Evolutionary conservation across 2,888 invertebrate genomes (phyloP).

Genomic region (Lepidochitona cinerea): DNA sequence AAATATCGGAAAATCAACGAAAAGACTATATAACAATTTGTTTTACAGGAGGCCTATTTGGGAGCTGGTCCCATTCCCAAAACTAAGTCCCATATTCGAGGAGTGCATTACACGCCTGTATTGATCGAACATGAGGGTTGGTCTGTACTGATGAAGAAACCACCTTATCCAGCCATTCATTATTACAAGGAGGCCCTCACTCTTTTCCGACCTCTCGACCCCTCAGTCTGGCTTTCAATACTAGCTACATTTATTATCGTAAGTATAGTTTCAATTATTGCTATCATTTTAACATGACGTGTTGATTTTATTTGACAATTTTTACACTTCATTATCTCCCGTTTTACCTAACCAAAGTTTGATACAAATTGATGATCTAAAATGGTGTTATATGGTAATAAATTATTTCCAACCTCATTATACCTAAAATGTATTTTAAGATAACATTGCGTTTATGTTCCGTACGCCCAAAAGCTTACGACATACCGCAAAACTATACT

Average conservation of each 20-base stretch:
- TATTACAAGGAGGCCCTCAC: background rate
- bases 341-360: too few relatives aligned
- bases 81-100: background rate
- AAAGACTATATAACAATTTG: background rate
- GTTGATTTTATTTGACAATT: too few relatives aligned
- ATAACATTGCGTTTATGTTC: too few relatives aligned
- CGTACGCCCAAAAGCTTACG: too few relatives aligned
- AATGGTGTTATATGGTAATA: too few relatives aligned
- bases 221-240: background rate
- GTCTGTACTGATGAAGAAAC: background rate
- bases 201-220: background rate
- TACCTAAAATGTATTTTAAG: too few relatives aligned
- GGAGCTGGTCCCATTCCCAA: constrained; percentile 6
- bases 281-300: background rate
- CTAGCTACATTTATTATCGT: background rate
- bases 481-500: too few relatives aligned
- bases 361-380: too few relatives aligned
- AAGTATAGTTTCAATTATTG: background rate
- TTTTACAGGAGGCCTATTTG: background rate
- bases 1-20: too few relatives aligned
- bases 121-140: background rate
- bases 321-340: too few relatives aligned
- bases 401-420: too few relatives aligned
- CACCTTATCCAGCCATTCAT: background rate
- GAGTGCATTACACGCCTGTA: background rate